Base-by-base conservation (phyloP, 2,888 invertebrate species). In the Chalcosyrphus nemorum region DNA sequence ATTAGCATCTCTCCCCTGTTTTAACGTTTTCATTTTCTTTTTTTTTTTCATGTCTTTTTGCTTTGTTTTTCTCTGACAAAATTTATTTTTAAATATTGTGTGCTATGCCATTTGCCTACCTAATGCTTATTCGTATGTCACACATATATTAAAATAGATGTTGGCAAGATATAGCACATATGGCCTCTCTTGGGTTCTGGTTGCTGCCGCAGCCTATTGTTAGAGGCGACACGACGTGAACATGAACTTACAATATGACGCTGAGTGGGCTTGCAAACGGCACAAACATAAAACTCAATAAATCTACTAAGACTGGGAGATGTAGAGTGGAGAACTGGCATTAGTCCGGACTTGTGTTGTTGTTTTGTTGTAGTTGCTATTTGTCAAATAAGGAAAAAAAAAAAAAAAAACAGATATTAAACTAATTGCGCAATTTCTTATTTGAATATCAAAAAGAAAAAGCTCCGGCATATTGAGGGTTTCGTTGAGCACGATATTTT, bases 31-130 rank as follows among this genome's bases (percentile, higher is more conserved):
- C 1, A 21, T 21, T n/a, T 47, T 71, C 54, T 61, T 47, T 70
- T 13, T 19, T 56, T 47, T 41, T 50, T 70, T 35, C 24, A 24
- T 24, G n/a, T n/a, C 59, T 38, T 15, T 76, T 75, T 57, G 45
- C 35, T 59, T 29, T 50, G 54, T 76, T 54, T 54, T 56, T 35
- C 63, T 56, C 50, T 76, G 54, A 78, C 56, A 63, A 78, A 63
- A 71, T 57, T 71, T 78, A 78, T 78, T 78, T 78, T 78, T 71
- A 78, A 71, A 78, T 78, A 56, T 71, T 78, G 50, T 77, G 61
- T 71, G 63, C 47, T 54, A 77, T 77, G 56, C 71, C 56, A 71
- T 71, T 78, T 78, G 71, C 71, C 77, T 56, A 63, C 77, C 71
- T 78, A 71, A 63, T 78, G 63, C 29, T 21, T 61, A 56, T 65